Conservation (phyloP, 1,140 invertebrate genomes). For the Caenorhabditis elegans region WBcel235 BX284605.5:7318001-7318500, state of each 20-base stretch:
- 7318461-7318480: background rate
- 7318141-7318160: background rate
- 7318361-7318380: no score
- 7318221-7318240: background rate
- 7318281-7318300: background rate
- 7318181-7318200: background rate
- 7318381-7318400: no score
- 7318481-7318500: background rate
- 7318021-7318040: background rate
- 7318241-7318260: background rate
- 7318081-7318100: background rate
- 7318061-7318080: background rate
- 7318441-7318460: background rate
- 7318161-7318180: background rate
- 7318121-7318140: background rate
- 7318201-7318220: background rate
- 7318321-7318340: background rate
- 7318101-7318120: background rate
- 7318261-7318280: background rate
- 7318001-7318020: background rate
- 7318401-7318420: background rate
- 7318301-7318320: background rate
- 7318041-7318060: background rate
- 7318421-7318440: background rate
- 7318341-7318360: background rate